These are phyloP conservation scores for Alethe diademata DNA, from an alignment of 2,113 vertebrate genomes.

Conservation along the genomic window DNA sequence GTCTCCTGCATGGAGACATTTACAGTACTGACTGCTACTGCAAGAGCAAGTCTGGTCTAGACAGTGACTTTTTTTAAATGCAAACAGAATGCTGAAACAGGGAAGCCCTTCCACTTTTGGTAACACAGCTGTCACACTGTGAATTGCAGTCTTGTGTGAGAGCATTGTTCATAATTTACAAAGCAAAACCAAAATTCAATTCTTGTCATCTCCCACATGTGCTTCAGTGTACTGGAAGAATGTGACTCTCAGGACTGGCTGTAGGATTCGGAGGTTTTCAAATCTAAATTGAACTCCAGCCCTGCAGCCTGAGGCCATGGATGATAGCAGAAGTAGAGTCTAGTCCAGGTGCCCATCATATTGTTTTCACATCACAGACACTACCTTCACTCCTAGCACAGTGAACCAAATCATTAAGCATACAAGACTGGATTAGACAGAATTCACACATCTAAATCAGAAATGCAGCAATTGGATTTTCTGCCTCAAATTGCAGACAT, in stretches of 20 bases:
- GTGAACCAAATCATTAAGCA: background rate
- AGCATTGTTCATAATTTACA: slow-evolving; percentile 40
- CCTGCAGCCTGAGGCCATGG: background rate
- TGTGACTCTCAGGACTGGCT: background rate
- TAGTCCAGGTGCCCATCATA: background rate
- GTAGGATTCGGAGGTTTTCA: background rate
- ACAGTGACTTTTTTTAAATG: slow-evolving; percentile 19
- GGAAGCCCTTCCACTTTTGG: slow-evolving; percentile 51
- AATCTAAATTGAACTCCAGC: background rate
- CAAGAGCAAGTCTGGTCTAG: slow-evolving; percentile 13
- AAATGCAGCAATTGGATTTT: background rate
- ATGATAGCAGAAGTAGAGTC: background rate
- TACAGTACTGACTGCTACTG: background rate
- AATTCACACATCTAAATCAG: background rate
- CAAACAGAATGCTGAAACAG: slow-evolving; percentile 25
- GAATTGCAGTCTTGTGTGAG: slow-evolving; percentile 15
- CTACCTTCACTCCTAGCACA: background rate
- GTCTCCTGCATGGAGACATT: background rate
- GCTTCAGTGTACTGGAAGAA: background rate
- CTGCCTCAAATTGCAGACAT: background rate
- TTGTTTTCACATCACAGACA: background rate
- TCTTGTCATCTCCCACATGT: slow-evolving; percentile 9
- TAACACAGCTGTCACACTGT: slow-evolving; percentile 44
- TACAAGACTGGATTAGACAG: background rate
- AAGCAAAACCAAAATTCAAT: background rate